Conservation (phyloP, 2,888 invertebrate species). For the Tyria jacobaeae region DNA sequence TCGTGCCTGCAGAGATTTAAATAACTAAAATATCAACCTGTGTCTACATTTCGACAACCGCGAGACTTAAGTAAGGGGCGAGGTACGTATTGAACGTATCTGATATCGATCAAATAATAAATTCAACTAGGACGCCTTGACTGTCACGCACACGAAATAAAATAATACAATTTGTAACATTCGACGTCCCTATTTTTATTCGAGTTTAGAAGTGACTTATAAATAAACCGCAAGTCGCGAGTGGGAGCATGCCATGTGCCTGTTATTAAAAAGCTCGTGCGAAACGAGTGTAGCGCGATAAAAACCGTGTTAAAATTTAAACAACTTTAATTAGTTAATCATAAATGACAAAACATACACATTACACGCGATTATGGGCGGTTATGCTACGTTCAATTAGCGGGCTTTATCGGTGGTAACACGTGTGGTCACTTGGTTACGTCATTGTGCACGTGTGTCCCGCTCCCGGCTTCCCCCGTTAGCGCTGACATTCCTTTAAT, state of each 20-base stretch:
- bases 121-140: slow-evolving; percentile 49
- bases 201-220: slow-evolving; percentile 40
- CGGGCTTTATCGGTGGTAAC: slow-evolving; percentile 51
- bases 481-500: slow-evolving; percentile 58
- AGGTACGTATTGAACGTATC: slow-evolving; percentile 46
- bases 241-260: slow-evolving; percentile 55
- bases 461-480: slow-evolving; percentile 24
- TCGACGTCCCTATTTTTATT: slow-evolving; percentile 54
- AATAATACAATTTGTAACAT: slow-evolving; percentile 57
- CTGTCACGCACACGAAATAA: slow-evolving; percentile 55
- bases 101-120: slow-evolving; percentile 56
- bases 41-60: slow-evolving; percentile 32
- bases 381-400: slow-evolving; percentile 65
- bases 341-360: slow-evolving; percentile 57
- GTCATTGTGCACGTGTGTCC: slow-evolving; percentile 58
- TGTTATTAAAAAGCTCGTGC: slow-evolving; percentile 54
- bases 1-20: slow-evolving; percentile 44
- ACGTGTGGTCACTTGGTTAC: slow-evolving; percentile 60
- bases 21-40: slow-evolving; percentile 41
- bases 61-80: slow-evolving; percentile 26
- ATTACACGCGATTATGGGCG: slow-evolving; percentile 53
- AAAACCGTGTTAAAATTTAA: slow-evolving; percentile 60
- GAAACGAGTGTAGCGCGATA: slow-evolving; percentile 55
- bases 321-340: slow-evolving; percentile 72
- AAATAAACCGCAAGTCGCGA: slow-evolving; percentile 42